phyloP scores from a whole-genome alignment of 2,888 invertebrate genomes.

The Strigamia maritima region DNA sequence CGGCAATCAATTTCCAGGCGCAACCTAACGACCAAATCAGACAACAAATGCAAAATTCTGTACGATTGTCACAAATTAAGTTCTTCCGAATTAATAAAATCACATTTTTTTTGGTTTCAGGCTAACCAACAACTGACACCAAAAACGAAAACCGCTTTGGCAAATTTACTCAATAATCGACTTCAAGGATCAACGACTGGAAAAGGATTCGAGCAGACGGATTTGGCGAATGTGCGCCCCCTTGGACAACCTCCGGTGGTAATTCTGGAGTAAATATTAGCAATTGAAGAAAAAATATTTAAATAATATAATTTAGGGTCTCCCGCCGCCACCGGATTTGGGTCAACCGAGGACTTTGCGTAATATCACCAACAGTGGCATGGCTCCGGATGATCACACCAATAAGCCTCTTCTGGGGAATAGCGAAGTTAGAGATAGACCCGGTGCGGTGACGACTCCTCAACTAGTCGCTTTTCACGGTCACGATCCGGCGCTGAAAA shows the following conservation, averaged over 20 bases:
- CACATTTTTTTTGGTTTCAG: conserved; percentile 7
- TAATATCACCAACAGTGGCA: conserved; percentile 57
- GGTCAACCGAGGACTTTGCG: conserved; percentile 55
- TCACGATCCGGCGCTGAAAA: conserved; percentile 84
- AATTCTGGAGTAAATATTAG: not conserved
- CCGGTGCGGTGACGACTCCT: conserved; percentile 45
- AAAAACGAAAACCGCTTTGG: conserved; percentile 91
- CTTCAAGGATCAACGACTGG: conserved; percentile 55
- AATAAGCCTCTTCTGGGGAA: not conserved
- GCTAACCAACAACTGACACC: conserved; percentile 63
- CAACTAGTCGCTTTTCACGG: conserved; percentile 74
- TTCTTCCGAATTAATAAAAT: not conserved
- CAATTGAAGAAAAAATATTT: too few relatives aligned
- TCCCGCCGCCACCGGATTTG: not conserved
- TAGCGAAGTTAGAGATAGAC: conserved; percentile 36
- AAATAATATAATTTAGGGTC: too few relatives aligned
- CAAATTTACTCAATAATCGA: conserved; percentile 86
- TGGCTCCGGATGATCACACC: conserved; percentile 3
- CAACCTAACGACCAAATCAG: not conserved
- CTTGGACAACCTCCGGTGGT: not conserved
- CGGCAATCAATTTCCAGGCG: not conserved
- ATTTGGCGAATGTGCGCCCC: conserved; percentile 36
- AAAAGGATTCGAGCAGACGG: conserved; percentile 42
- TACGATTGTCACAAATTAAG: not conserved
- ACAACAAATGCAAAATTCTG: not conserved